Evolutionary conservation across 2,797 vertebrate genomes (phyloP).

Genomic region (Muraenolepis orangiensis): DNA sequence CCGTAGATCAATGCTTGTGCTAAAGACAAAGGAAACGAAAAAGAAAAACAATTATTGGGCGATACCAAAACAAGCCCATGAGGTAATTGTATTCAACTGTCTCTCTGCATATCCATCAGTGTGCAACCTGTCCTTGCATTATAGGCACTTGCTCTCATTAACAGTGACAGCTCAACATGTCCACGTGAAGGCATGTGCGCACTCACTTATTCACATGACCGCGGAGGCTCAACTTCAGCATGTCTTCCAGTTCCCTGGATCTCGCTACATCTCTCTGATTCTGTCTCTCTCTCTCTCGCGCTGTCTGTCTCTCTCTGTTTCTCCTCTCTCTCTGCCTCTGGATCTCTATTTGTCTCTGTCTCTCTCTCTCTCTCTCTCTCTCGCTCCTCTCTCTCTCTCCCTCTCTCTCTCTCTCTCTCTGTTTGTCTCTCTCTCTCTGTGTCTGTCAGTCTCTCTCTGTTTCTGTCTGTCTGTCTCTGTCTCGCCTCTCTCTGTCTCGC

Average conservation of each 20-base stretch:
- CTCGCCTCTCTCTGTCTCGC: neutral
- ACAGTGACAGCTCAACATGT: slow-evolving; percentile 61
- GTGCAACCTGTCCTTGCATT: slow-evolving; percentile 62
- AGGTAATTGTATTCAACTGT: slow-evolving; percentile 64
- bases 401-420: neutral
- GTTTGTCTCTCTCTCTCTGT: neutral
- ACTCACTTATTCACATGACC: neutral
- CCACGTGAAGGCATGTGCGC: neutral
- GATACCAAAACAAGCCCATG: slow-evolving; percentile 43
- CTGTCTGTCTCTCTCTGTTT: neutral
- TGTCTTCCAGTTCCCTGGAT: neutral
- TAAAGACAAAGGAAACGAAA: slow-evolving; percentile 24
- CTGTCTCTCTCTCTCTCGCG: neutral
- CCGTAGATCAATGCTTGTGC: slow-evolving; percentile 34
- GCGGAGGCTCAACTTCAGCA: neutral
- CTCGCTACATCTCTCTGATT: too few relatives aligned
- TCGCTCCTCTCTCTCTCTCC: neutral
- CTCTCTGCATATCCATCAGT: slow-evolving; percentile 61
- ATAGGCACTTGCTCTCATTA: slow-evolving; percentile 62
- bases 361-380: neutral
- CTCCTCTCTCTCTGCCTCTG: neutral
- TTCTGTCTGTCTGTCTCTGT: neutral
- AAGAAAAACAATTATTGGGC: slow-evolving; percentile 46
- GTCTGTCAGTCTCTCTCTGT: neutral
- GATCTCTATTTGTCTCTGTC: neutral